Evolutionary conservation across 2,113 vertebrate species (phyloP), one percentile per base, ranked within the genome.

Genomic region (Aphyosemion australe): DNA sequence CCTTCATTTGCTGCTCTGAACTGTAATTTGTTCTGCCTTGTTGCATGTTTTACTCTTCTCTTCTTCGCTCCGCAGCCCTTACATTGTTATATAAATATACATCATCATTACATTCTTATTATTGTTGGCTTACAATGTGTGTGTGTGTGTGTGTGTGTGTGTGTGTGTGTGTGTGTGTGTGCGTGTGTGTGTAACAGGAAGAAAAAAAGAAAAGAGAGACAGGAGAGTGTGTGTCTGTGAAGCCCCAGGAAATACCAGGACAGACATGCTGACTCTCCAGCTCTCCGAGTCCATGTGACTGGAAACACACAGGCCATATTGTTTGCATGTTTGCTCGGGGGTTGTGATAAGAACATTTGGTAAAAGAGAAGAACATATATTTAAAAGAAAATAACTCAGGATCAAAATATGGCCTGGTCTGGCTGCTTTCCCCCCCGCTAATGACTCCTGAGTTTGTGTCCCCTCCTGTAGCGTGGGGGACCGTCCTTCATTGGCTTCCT

Each of bases 221-320:
- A 50, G 6, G 39, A 41, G 58, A 34, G 72, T 53, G 65, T 8
- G 34, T 86, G 91, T 93, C 93, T 93, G 90, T 71, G 65, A 90
- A 92, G 85, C 84, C 85, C 91, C 92, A 91, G 91, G 92, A 95
- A 95, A 94, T 93, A 90, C 93, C 92, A 91, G 46, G 78, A 92
- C 89, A 89, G 88, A 89, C 93, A 92, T 85, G 86, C 89, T 88
- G 88, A 84, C 89, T 90, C 89, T 82, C 90, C 87, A 84, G 90
- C 86, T 78, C 88, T 0, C 53, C 47, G 5, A 43, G 72, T 46
- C 75, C 92, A 92, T 66, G 62, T 92, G 92, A 92, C 89, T 48
- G 16, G 80, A 90, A 86, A 87, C 89, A 91, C 90, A 91, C 87
- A 88, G 88, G 82, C 84, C 74, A 73, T 88, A 91, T 80, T 91